Percentiles rank a stretch among this genome's conserved stretches.
Conservation (phyloP, 2,113 vertebrate species). For the Xenopus laevis region DNA sequence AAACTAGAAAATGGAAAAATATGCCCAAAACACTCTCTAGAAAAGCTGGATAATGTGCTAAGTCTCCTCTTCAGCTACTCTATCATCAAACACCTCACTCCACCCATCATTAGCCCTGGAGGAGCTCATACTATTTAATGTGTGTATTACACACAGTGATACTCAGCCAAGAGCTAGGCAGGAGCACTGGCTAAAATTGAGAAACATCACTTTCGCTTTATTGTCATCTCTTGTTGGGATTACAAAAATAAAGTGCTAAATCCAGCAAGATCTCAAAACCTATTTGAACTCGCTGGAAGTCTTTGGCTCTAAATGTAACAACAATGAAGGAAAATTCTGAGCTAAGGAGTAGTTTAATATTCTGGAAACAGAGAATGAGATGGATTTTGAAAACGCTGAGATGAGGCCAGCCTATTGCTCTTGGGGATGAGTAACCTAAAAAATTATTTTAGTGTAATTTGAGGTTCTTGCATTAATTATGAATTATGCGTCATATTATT, state of each 20-base stretch:
- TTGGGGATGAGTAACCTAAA: too few relatives aligned
- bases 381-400: too few relatives aligned
- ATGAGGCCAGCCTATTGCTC: too few relatives aligned
- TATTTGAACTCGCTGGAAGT: not conserved
- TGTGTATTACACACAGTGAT: not conserved
- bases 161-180: conserved; percentile 8
- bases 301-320: too few relatives aligned
- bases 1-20: not conserved
- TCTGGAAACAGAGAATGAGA: too few relatives aligned
- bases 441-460: too few relatives aligned
- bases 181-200: conserved; percentile 8
- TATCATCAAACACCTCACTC: conserved; percentile 29
- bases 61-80: conserved; percentile 4
- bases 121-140: not conserved
- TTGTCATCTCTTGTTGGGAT: conserved; percentile 15
- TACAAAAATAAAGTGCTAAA: conserved; percentile 18
- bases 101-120: conserved; percentile 17
- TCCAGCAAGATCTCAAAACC: conserved; percentile 9
- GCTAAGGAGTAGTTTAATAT: too few relatives aligned
- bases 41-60: conserved; percentile 17
- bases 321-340: too few relatives aligned
- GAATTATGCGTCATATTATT: too few relatives aligned
- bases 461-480: too few relatives aligned
- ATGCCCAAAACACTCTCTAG: not conserved
- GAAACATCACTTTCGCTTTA: not conserved